Conservation (phyloP, 2,888 invertebrate species). For the Drosophila emarginata region DNA sequence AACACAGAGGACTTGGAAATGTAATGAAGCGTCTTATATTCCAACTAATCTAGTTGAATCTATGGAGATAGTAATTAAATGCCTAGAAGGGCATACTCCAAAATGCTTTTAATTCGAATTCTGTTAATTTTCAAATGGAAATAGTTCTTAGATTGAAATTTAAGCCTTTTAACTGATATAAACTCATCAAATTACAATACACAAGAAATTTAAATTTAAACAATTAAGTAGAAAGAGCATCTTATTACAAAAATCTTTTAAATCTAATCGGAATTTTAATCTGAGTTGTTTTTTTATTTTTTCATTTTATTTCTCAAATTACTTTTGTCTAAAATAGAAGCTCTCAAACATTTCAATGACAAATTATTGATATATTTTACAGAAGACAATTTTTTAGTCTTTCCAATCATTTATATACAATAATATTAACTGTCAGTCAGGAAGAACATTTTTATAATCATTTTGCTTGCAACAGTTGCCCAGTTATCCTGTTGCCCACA, state of each 20-base stretch:
- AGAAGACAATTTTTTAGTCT: not conserved
- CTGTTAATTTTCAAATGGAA: not conserved
- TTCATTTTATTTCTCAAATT: not conserved
- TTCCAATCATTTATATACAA: constrained; percentile 1
- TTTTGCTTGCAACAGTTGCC: constrained; percentile 26
- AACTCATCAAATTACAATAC: no score
- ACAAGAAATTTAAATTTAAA: no score
- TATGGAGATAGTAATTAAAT: not conserved
- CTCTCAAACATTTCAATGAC: constrained; percentile 1
- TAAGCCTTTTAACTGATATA: not conserved
- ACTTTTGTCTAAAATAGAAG: not conserved
- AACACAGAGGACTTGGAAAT: constrained; percentile 21
- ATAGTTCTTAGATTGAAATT: not conserved
- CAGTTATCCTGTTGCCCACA: constrained; percentile 31
- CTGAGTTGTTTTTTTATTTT: no score
- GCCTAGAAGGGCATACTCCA: not conserved
- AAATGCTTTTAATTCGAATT: not conserved
- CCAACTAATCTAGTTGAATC: constrained; percentile 2
- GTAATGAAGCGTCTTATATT: constrained; percentile 11
- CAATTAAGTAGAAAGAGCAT: no score
- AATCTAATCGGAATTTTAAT: no score
- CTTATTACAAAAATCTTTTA: no score
- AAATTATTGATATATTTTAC: no score
- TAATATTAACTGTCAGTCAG: not conserved
- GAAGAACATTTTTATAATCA: not conserved